These are phyloP conservation scores for Drosophila conformis DNA, from an alignment of 2,888 invertebrate species.

Conservation along the genomic window DNA sequence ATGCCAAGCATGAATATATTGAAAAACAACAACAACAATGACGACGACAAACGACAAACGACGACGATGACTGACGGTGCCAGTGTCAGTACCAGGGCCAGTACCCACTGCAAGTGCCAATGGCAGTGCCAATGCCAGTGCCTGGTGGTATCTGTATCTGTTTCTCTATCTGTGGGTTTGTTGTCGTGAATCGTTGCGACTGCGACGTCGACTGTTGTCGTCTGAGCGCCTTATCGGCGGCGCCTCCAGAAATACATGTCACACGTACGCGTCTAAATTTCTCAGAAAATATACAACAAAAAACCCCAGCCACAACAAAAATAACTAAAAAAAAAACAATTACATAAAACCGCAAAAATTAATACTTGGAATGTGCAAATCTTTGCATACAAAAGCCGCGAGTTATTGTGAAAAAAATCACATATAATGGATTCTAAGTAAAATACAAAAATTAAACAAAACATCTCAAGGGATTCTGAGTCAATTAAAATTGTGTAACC, in stretches of 20 bases:
- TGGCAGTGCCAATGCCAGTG: not conserved
- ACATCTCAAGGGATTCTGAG: not conserved
- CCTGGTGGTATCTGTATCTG: conserved; percentile 17
- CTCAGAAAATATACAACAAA: conserved; percentile 58
- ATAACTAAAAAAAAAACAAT: conserved; percentile 14
- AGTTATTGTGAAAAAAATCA: not conserved
- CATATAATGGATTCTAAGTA: not conserved
- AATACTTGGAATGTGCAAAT: conserved; percentile 35
- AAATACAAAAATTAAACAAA: not conserved
- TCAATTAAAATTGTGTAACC: not conserved
- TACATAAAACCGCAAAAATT: conserved; percentile 48
- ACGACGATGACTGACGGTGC: conserved; percentile 48
- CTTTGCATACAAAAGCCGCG: conserved; percentile 19
- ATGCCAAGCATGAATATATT: conserved; percentile 40
- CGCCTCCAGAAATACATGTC: conserved; percentile 76
- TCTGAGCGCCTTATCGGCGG: conserved; percentile 70
- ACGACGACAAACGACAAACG: conserved; percentile 2
- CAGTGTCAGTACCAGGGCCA: conserved; percentile 25
- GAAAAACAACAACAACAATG: not conserved
- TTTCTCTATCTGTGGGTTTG: conserved; percentile 45
- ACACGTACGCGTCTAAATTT: conserved; percentile 75
- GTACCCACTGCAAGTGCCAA: conserved; percentile 8
- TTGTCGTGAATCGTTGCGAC: conserved; percentile 42
- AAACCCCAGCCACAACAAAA: conserved; percentile 24
- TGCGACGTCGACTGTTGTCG: conserved; percentile 18